Percentiles rank a stretch among this genome's conserved stretches.
These are phyloP conservation scores for Amphilophus citrinellus DNA, from an alignment of 2,113 vertebrate species.

Conservation along the genomic window DNA sequence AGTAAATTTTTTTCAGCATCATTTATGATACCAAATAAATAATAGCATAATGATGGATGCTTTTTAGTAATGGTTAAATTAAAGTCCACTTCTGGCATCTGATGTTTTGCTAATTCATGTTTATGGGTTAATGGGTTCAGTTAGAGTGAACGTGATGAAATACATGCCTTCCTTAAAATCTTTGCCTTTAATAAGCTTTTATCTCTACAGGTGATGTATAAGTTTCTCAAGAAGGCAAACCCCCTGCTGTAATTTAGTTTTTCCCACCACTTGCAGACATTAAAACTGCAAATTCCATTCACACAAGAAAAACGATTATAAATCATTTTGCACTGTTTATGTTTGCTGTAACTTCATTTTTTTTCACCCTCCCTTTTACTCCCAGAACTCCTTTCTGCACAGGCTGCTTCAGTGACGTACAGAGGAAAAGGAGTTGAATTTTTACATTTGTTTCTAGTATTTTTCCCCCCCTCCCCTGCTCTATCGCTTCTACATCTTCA, in stretches of 20 bases:
- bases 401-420: conserved; percentile 12
- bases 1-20: neutral
- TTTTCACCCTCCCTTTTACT: conserved; percentile 44
- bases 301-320: neutral
- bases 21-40: neutral
- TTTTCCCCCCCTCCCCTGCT: neutral
- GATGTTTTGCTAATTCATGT: neutral
- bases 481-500: neutral
- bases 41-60: accelerated
- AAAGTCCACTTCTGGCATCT: accelerated
- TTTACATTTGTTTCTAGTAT: conserved; percentile 2
- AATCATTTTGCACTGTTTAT: conserved; percentile 46
- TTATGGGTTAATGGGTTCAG: neutral
- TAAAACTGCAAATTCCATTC: conserved; percentile 23
- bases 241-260: neutral
- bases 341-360: conserved; percentile 24
- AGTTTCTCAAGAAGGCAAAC: neutral
- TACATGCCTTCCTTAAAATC: neutral
- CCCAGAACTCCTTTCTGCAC: conserved; percentile 22
- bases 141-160: no score
- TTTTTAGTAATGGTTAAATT: accelerated
- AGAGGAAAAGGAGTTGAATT: conserved; percentile 18
- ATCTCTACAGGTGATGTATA: neutral
- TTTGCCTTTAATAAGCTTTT: neutral
- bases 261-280: conserved; percentile 30